Conservation (phyloP, 2,797 vertebrate species). For the Pangasius krempfi region DNA sequence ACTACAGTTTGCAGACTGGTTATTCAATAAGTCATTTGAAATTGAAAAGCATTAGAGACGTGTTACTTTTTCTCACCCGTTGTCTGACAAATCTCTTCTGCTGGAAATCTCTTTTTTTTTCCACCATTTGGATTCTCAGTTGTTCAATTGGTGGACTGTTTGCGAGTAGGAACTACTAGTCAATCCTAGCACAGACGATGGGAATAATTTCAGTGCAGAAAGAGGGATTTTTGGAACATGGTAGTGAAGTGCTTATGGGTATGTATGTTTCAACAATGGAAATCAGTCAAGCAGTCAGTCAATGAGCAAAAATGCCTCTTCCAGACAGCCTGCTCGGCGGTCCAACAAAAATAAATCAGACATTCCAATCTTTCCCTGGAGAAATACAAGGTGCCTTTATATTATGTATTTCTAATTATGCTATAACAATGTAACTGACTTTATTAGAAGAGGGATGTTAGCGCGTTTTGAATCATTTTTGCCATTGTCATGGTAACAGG, state of each 20-base stretch:
- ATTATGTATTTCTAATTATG: conserved; percentile 76
- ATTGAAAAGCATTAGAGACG: background rate
- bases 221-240: background rate
- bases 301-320: conserved; percentile 18
- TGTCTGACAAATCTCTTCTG: background rate
- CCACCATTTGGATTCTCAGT: background rate
- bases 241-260: conserved; percentile 10
- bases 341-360: conserved; percentile 24
- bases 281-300: conserved; percentile 11
- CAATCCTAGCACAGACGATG: background rate
- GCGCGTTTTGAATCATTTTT: conserved; percentile 77
- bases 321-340: conserved; percentile 15
- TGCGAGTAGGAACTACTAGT: background rate
- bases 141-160: background rate
- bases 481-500: conserved; percentile 81
- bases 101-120: background rate
- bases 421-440: conserved; percentile 74
- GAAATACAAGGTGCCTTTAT: conserved; percentile 57
- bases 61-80: background rate
- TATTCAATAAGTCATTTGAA: background rate
- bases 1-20: background rate
- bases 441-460: conserved; percentile 73
- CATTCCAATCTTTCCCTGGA: conserved; percentile 14
- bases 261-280: conserved; percentile 21
- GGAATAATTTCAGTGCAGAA: background rate